Base-by-base conservation (phyloP, 2,888 invertebrate species). In the Oscheius myriophilus region DNA sequence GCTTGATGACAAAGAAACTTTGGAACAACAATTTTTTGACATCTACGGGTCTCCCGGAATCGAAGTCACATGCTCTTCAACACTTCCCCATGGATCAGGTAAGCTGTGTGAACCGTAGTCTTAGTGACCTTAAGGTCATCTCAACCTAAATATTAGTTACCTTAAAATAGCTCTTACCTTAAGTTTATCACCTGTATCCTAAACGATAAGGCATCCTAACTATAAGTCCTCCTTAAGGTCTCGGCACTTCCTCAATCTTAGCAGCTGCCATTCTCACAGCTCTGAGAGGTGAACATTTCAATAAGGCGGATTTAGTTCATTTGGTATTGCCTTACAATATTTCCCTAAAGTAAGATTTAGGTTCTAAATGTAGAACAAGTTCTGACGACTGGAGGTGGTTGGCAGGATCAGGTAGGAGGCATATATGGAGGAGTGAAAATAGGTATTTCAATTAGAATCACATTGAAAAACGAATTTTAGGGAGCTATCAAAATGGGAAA, bases 221-320 rank as follows among this genome's bases (percentile, higher is more conserved):
- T 53, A 21, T 49, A 3, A 49, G 3, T 49, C n/a, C n/a, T 11
- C 14, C 25, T 67, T 33, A 42, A 87, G 89, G 90, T 6, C 83
- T 90, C 72, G 90, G 90, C 9, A 89, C 90, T n/a, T 90, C 90
- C 81, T 90, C 89, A 73, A 90, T 90, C 67, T 79, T 90, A 62
- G 89, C 89, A 1, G 89, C 88, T 12, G 88, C 88, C 45, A 85
- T 90, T 21, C 79, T 90, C 70, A 88, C 87, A 53, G 88, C 87
- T 2, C 69, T 90, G 33, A 88, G 89, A 87, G 61, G 61, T 49
- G 39, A 49, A n/a, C 46, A 49, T 61, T 49, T 39, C 18, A 12
- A 57, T 6, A 81, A 82, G 11, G 80, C 83, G 18, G 81, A 87
- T 23, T 79, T 89, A 21, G 81, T 88, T 41, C 88, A 89, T 79